These are phyloP conservation scores for Ancistrus triradiatus DNA, from an alignment of 2,113 vertebrate species.

Conservation along the genomic window DNA sequence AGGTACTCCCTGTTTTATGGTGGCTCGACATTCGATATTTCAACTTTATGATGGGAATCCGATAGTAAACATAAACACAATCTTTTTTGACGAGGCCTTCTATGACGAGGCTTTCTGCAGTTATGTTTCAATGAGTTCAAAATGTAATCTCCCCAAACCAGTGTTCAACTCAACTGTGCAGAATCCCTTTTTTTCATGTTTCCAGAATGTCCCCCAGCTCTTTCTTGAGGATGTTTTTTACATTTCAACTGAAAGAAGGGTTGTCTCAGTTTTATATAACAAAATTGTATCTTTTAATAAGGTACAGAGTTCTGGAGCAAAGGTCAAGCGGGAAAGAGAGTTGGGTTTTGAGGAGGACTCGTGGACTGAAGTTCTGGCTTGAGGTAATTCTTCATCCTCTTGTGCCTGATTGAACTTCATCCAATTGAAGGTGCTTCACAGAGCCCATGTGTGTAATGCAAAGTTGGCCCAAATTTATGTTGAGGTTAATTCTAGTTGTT, in stretches of 20 bases:
- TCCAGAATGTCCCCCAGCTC: background rate
- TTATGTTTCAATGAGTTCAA: no score
- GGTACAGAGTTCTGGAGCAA: background rate
- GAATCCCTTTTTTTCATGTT: no score
- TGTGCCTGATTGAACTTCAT: background rate
- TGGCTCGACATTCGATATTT: no score
- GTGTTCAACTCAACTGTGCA: no score
- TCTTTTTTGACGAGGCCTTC: no score
- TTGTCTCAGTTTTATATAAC: background rate
- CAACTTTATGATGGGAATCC: no score
- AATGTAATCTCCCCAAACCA: no score
- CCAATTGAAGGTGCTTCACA: background rate
- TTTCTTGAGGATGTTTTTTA: background rate
- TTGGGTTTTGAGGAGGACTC: background rate
- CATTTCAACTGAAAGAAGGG: background rate
- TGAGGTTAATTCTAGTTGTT: background rate
- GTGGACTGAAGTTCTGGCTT: background rate
- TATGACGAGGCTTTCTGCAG: background rate
- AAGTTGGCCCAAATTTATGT: background rate
- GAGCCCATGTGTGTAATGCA: background rate
- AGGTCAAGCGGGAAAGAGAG: background rate
- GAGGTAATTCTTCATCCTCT: background rate
- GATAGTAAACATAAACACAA: no score
- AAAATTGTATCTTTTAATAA: background rate
- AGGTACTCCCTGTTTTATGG: no score